Evolutionary conservation across 2,797 vertebrate species (phyloP).

Genomic region (Hemibagrus guttatus): DNA sequence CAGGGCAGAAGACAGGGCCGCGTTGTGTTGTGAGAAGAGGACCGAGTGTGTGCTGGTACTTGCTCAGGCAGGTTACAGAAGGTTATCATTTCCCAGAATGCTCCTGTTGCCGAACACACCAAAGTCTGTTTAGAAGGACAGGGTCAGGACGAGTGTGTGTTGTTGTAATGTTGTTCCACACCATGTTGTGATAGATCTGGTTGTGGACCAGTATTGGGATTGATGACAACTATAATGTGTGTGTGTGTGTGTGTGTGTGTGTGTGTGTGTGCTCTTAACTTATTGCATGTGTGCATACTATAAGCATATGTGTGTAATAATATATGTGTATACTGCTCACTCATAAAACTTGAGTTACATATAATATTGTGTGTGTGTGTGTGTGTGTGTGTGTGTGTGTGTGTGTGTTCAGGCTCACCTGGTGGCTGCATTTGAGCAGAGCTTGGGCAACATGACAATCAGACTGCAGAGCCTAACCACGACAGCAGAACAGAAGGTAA

Average conservation of each 20-base stretch:
- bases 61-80: constrained; percentile 4
- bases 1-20: neutral
- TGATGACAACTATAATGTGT: neutral
- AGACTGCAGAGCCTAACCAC: constrained; percentile 85
- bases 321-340: too few species aligned
- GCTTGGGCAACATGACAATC: constrained; percentile 87
- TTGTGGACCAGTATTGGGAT: neutral
- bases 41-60: neutral
- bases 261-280: neutral
- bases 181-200: neutral
- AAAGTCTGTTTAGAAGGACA: neutral
- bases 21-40: neutral
- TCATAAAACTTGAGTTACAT: too few species aligned
- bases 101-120: neutral
- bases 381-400: constrained; percentile 33
- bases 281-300: too few species aligned
- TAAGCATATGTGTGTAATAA: too few species aligned
- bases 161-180: neutral
- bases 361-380: neutral
- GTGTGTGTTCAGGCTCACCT: constrained; percentile 80
- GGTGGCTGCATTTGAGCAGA: constrained; percentile 88
- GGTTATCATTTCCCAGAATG: neutral
- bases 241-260: constrained; percentile 15
- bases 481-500: constrained; percentile 87
- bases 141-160: neutral